Conservation (phyloP, 2,888 invertebrate genomes). For the Chrysopilus asiliformis region DNA sequence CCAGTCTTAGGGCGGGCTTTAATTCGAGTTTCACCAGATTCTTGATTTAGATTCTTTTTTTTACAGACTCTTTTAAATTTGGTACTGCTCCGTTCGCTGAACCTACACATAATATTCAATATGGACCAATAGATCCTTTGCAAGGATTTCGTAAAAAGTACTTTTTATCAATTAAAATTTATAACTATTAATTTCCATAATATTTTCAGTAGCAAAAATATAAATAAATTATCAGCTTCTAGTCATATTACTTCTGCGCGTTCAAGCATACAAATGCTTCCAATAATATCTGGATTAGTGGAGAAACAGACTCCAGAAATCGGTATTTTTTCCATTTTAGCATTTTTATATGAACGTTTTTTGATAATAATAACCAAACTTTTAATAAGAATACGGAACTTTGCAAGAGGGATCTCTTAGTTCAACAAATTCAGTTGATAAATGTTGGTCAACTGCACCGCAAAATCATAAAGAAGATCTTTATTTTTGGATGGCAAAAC, state of each 20-base stretch:
- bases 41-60: too few species aligned
- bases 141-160: neutral
- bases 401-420: conserved; percentile 62
- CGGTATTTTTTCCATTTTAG: conserved; percentile 20
- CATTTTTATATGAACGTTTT: conserved; percentile 4
- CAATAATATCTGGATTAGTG: conserved; percentile 34
- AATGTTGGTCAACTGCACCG: conserved; percentile 26
- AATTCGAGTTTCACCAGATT: too few species aligned
- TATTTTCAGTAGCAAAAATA: conserved; percentile 1
- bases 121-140: too few species aligned
- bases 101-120: too few species aligned
- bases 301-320: conserved; percentile 34
- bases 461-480: conserved; percentile 65
- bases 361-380: conserved; percentile 13
- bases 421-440: conserved; percentile 35
- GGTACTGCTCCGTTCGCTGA: too few species aligned
- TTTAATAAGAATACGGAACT: conserved; percentile 54
- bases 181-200: neutral
- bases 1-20: too few species aligned
- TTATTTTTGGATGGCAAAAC: conserved; percentile 93
- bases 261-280: conserved; percentile 37
- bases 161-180: neutral
- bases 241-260: conserved; percentile 35
- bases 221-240: neutral
- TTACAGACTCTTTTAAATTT: too few species aligned